Conservation (phyloP, 2,113 vertebrate genomes). For the Chamaetylas fuelleborni region DNA sequence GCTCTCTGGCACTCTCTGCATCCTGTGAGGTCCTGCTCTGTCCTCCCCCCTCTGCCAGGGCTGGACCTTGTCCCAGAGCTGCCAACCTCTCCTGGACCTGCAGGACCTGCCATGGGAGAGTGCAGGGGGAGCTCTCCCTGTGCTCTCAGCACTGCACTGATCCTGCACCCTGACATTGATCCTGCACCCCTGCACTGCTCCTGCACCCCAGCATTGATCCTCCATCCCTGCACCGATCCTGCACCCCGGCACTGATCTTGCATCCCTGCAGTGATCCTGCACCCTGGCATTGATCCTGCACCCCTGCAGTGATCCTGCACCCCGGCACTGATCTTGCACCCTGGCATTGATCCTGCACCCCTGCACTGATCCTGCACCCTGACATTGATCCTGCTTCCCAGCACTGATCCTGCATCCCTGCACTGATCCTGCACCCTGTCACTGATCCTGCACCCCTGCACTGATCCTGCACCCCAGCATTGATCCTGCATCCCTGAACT, state of each 20-base stretch:
- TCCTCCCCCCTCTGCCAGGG: not conserved
- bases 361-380: too few relatives aligned
- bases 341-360: not conserved
- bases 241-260: not conserved
- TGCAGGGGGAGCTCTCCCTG: accelerated
- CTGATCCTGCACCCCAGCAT: not conserved
- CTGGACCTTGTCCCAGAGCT: not conserved
- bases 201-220: not conserved
- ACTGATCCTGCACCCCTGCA: not conserved
- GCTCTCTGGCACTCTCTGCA: not conserved
- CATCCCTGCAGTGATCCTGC: not conserved
- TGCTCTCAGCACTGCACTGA: not conserved
- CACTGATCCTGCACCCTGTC: not conserved
- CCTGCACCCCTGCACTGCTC: not conserved
- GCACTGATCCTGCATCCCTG: not conserved
- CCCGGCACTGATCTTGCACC: not conserved
- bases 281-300: not conserved
- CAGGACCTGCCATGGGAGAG: not conserved
- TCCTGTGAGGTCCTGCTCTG: not conserved
- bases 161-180: not conserved
- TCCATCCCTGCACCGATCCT: not conserved
- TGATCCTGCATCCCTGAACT: not conserved
- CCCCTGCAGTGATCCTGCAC: not conserved
- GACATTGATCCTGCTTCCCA: not conserved
- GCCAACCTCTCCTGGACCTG: not conserved